A percentile compares a stretch with the other conserved stretches of the same genome.
phyloP scores from a whole-genome alignment of 2,797 vertebrate species.

The Ceyx erithaca region DNA sequence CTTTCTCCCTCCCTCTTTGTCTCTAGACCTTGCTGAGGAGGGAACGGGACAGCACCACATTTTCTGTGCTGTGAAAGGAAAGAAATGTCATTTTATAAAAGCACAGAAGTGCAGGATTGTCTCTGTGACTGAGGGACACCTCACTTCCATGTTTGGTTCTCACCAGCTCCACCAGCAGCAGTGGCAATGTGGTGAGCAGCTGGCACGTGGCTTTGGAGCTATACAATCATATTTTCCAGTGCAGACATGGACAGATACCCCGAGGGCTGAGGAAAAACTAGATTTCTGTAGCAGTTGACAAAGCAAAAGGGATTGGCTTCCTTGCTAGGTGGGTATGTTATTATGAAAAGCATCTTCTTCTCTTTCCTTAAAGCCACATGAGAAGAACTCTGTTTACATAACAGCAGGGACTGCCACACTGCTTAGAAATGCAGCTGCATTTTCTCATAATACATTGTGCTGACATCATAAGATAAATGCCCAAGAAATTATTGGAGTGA shows the following conservation, averaged over 20 bases:
- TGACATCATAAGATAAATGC: constrained; percentile 4
- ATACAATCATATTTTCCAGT: neutral
- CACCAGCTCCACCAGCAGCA: neutral
- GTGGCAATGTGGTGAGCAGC: neutral
- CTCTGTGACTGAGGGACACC: neutral
- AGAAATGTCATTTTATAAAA: neutral
- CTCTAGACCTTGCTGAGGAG: neutral
- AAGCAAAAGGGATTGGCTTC: neutral
- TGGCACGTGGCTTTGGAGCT: neutral
- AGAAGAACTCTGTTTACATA: constrained; percentile 9
- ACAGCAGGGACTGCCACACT: neutral
- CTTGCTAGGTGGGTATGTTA: neutral
- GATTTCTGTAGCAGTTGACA: neutral
- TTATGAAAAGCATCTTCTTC: neutral
- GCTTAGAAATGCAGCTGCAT: neutral
- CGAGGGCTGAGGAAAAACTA: neutral
- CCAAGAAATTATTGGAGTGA: neutral
- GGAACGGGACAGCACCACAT: neutral
- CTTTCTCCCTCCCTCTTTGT: neutral
- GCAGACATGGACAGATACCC: neutral
- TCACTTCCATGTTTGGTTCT: neutral
- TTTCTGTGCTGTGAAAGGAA: neutral
- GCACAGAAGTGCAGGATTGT: neutral
- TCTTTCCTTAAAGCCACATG: neutral
- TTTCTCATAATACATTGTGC: neutral